Percentiles rank a stretch among this genome's conserved stretches.
These are phyloP conservation scores for Trachurus trachurus DNA, from an alignment of 2,797 vertebrate genomes.

Conservation along the genomic window DNA sequence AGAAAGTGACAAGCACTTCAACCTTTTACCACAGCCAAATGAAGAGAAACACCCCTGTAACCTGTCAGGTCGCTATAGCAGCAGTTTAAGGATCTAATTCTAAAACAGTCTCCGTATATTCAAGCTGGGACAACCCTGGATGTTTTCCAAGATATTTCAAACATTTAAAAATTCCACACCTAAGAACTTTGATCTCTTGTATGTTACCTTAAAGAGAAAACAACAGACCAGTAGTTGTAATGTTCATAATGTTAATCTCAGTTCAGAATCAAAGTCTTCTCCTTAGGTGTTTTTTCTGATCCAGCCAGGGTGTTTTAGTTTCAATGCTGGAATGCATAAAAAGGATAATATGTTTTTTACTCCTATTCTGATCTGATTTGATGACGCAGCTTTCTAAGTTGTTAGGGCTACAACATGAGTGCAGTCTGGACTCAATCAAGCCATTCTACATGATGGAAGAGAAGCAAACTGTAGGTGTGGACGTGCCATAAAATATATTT, in stretches of 20 bases:
- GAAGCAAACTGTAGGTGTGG: constrained; percentile 9
- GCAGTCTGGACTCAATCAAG: constrained; percentile 8
- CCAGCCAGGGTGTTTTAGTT: not conserved
- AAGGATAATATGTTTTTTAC: not conserved
- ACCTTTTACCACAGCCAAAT: constrained; percentile 60
- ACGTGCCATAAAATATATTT: constrained; percentile 22
- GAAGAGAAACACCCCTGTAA: constrained; percentile 45
- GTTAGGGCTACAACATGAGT: not conserved
- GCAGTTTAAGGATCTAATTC: constrained; percentile 12
- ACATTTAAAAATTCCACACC: constrained; percentile 9
- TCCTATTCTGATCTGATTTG: constrained; percentile 12
- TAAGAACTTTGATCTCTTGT: not conserved
- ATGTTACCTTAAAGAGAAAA: not conserved
- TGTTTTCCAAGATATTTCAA: constrained; percentile 9
- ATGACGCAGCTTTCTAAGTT: constrained; percentile 9
- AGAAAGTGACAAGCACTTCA: constrained; percentile 70
- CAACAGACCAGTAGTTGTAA: not conserved
- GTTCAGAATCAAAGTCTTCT: not conserved
- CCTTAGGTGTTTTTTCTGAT: constrained; percentile 11
- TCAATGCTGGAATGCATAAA: constrained; percentile 17
- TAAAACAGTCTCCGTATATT: constrained; percentile 12
- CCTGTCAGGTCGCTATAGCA: constrained; percentile 27
- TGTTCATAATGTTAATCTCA: not conserved
- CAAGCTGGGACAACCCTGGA: constrained; percentile 13
- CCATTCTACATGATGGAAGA: constrained; percentile 1